Evolutionary conservation across 2,888 invertebrate species (phyloP), one percentile per base, ranked within the genome.

Genomic region (Drosophila neonasuta): DNA sequence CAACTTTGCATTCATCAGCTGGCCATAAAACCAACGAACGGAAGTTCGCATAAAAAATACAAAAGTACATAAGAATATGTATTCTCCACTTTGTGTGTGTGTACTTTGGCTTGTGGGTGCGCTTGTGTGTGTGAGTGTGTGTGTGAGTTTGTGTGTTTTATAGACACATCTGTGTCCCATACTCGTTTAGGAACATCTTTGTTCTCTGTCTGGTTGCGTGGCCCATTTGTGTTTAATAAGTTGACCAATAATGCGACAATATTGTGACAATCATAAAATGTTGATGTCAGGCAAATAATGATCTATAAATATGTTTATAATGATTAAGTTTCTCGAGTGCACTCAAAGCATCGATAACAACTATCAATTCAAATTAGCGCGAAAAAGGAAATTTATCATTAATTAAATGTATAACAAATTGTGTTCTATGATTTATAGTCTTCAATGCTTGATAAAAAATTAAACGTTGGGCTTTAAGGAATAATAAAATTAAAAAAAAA

Each of bases 1-100:
- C 61, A 86, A 63, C 79, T 80, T 86, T 81, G 34, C 68, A 78
- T 79, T 64, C 75, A 84, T 84, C 87, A 74, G 71, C 54, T 66
- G 79, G 65, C 42, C 67, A 61, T 80, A 80, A 80, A 83, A 84
- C 63, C 67, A 63, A 57, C 48, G 17, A 13, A 36, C 34, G 11
- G 32, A 58, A 41, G 29, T 8, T 24, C 20, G 20, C 61, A 57
- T 57, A 64, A 46, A 58, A 58, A 56, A 66, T 34, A 65, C 39
- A 9, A 13, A 20, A 42, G 24, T 36, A 45, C 51, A 44, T 15
- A 36, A 24, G 17, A 30, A 17, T 30, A 17, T 54, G n/a, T 20
- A 4, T 34, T 8, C n/a, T n/a, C 24, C 24, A 24, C 24, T 24
- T 24, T 24, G 24, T 20, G 17, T 44, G 17, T 49, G 34, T 54